Evolutionary conservation across 2,797 vertebrate genomes (phyloP).

Genomic region (Pseudomugil tenellus): DNA sequence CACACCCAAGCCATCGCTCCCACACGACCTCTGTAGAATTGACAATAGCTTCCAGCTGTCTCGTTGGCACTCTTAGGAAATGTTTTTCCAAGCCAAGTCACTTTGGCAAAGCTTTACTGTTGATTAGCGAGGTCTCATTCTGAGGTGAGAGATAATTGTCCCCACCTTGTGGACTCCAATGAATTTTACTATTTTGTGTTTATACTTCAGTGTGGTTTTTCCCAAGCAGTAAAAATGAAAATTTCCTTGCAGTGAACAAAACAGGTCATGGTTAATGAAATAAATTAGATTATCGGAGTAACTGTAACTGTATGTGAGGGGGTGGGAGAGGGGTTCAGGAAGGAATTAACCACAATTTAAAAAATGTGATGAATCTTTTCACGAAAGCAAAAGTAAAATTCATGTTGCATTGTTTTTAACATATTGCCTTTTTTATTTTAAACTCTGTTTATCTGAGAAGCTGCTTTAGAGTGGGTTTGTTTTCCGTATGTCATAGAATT

Average conservation of each 20-base stretch:
- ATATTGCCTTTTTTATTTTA: too few species aligned
- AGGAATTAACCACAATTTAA: background rate
- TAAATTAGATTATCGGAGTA: slow-evolving; percentile 14
- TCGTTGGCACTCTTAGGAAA: slow-evolving; percentile 64
- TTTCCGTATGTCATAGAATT: too few species aligned
- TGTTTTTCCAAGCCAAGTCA: slow-evolving; percentile 64
- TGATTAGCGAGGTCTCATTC: slow-evolving; percentile 69
- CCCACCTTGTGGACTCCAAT: slow-evolving; percentile 60
- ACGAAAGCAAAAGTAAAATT: background rate
- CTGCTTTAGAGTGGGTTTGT: too few species aligned
- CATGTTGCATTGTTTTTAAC: background rate
- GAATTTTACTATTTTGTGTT: slow-evolving; percentile 26
- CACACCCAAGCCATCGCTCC: slow-evolving; percentile 54
- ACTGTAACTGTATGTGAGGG: background rate
- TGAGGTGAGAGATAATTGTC: slow-evolving; percentile 69
- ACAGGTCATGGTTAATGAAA: background rate
- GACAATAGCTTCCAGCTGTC: slow-evolving; percentile 78
- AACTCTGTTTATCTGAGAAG: too few species aligned
- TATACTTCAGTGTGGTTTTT: background rate
- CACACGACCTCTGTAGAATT: slow-evolving; percentile 27
- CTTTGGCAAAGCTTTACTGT: slow-evolving; percentile 68
- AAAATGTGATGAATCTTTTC: background rate
- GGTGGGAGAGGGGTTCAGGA: too few species aligned
- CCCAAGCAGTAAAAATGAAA: slow-evolving; percentile 33
- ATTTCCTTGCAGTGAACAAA: slow-evolving; percentile 5